Evolutionary conservation across 2,113 vertebrate genomes (phyloP).

Genomic region (Equus quagga): DNA sequence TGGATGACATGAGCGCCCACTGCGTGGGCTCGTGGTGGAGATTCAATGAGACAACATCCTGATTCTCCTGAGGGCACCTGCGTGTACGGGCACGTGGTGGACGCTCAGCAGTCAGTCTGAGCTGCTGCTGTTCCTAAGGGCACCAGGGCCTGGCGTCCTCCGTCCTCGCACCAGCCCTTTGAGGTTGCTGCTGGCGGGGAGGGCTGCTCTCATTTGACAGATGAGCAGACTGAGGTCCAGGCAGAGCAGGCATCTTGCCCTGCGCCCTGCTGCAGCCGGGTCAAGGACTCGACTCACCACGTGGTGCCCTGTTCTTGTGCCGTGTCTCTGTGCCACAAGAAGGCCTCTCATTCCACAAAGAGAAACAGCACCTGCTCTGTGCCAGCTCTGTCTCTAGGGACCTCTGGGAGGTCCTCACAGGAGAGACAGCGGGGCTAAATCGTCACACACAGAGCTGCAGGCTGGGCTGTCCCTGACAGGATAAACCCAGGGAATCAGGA

Average conservation of each 20-base stretch:
- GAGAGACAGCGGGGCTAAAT: not conserved
- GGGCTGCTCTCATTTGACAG: not conserved
- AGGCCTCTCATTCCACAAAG: not conserved
- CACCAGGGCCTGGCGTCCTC: not conserved
- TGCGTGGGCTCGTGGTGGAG: not conserved
- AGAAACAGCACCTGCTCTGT: not conserved
- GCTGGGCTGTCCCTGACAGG: not conserved
- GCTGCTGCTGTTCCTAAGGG: not conserved
- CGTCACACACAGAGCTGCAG: not conserved
- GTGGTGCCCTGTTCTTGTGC: not conserved
- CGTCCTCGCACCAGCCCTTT: not conserved
- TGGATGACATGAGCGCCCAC: not conserved
- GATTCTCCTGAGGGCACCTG: not conserved
- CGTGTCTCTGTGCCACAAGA: not conserved
- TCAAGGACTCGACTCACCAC: not conserved
- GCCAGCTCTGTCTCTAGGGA: not conserved
- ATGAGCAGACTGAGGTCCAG: not conserved
- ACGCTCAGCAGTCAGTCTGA: too few relatives aligned
- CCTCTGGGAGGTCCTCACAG: not conserved
- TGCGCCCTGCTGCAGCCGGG: not conserved
- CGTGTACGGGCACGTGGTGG: accelerated
- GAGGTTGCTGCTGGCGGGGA: not conserved
- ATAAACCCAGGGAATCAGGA: too few relatives aligned
- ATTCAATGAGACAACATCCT: not conserved
- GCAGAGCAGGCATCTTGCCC: not conserved